These are phyloP conservation scores for Lamprotornis superbus DNA, from an alignment of 2,113 vertebrate genomes.

Conservation along the genomic window DNA sequence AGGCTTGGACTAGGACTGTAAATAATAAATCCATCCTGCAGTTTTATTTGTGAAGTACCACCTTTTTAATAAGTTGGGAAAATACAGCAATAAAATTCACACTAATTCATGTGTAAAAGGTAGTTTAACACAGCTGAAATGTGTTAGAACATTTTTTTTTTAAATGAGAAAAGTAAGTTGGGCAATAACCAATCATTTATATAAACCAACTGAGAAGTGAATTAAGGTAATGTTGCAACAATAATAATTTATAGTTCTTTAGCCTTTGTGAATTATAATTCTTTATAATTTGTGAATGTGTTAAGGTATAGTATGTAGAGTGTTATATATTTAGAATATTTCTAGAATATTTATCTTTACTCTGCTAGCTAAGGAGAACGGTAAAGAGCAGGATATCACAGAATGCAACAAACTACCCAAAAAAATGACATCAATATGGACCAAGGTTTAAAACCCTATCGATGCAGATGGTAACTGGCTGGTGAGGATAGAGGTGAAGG, in stretches of 20 bases:
- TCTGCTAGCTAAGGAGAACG: background rate
- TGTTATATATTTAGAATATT: conserved; percentile 31
- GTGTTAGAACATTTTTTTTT: background rate
- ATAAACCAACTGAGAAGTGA: conserved; percentile 35
- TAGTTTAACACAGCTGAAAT: conserved; percentile 19
- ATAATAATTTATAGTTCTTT: conserved; percentile 6
- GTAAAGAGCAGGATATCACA: background rate
- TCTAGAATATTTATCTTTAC: background rate
- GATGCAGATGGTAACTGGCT: background rate
- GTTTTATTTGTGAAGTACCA: conserved; percentile 65
- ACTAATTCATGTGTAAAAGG: conserved; percentile 54
- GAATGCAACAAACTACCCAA: background rate
- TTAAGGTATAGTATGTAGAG: background rate
- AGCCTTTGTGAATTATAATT: conserved; percentile 10
- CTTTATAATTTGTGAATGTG: background rate
- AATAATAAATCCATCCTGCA: conserved; percentile 70
- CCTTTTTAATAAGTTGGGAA: conserved; percentile 72
- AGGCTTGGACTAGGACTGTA: conserved; percentile 59
- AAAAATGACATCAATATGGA: background rate
- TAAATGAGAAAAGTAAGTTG: background rate
- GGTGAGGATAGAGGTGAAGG: background rate
- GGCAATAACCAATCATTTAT: conserved; percentile 31
- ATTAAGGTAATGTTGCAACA: background rate
- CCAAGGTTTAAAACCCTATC: background rate
- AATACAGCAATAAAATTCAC: conserved; percentile 67